Evolutionary conservation across 2,888 invertebrate species (phyloP), one percentile per base, ranked within the genome.

Genomic region (Diabrotica balteata): DNA sequence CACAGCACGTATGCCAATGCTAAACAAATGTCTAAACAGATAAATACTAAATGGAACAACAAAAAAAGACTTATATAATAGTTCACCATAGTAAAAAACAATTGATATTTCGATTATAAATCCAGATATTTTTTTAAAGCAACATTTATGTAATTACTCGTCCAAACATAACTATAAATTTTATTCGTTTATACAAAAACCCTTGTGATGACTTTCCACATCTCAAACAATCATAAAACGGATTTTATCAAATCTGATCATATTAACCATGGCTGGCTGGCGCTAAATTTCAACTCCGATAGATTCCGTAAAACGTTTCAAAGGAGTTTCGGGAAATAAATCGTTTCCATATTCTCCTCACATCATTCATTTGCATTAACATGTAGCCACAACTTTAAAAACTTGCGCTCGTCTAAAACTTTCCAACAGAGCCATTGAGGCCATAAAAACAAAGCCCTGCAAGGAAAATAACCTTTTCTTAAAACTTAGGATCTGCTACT

Each of bases 321-420:
- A 57, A 44, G 49, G 43, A 42, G 49, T 10, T 42, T 50, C n/a
- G 8, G 49, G n/a, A 22, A 22, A 49, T 59, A 50, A 59, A 59
- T 59, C 58, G 44, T 57, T 57, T 45, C 45, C 58, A 53, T 59
- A 64, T 64, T 64, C 64, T 46, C 43, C 54, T 59, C 60, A 59
- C 67, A 62, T 67, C 62, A 54, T 63, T 67, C 63, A 53, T 59
- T 59, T 59, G 44, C 22, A 49, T 60, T 53, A 60, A 66, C 58
- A 66, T 62, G 58, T 66, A 43, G 47, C 61, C 66, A 50, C 61
- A 63, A 67, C 50, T 67, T 63, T 63, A 55, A 63, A 63, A 67
- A 67, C 59, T 67, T 47, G 42, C 46, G 51, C 66, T 58, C 57
- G 58, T 63, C 67, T 67, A 17, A 54, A 67, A 67, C 53, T 63